A percentile compares a stretch with the other conserved stretches of the same genome.
phyloP scores from a whole-genome alignment of 1,140 invertebrate genomes.

The Heliothis virescens region DNA sequence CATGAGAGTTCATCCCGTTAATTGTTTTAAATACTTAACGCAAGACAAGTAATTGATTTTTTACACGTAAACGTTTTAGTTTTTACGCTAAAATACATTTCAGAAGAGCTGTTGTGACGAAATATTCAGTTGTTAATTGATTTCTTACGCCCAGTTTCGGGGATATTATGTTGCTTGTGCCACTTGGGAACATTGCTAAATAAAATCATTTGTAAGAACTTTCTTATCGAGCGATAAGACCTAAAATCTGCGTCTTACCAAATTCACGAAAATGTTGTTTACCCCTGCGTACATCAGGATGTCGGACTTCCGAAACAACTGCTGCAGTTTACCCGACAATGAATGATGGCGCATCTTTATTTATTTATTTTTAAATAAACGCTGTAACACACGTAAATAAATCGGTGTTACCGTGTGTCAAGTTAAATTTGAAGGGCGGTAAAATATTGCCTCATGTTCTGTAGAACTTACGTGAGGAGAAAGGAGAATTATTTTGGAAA shows the following conservation, averaged over 20 bases:
- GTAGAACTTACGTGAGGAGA: not conserved
- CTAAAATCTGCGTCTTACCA: too few species aligned
- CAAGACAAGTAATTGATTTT: not conserved
- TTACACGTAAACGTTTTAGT: not conserved
- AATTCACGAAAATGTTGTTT: constrained; percentile 61
- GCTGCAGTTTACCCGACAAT: constrained; percentile 78
- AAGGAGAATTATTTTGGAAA: not conserved
- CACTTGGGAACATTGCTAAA: too few species aligned
- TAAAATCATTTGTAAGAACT: too few species aligned
- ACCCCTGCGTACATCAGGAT: constrained; percentile 69
- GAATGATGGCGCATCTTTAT: constrained; percentile 71
- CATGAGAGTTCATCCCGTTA: too few species aligned
- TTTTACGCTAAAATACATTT: too few species aligned
- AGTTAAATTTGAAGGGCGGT: constrained; percentile 54
- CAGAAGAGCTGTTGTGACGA: not conserved
- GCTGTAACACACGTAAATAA: constrained; percentile 52
- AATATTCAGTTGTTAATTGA: not conserved
- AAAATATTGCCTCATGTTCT: constrained; percentile 34
- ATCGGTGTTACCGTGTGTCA: constrained; percentile 53
- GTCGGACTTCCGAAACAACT: constrained; percentile 82
- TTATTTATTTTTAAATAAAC: constrained; percentile 78
- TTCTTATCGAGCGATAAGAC: too few species aligned
- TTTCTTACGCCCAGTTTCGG: too few species aligned
- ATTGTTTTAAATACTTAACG: not conserved
- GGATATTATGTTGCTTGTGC: too few species aligned